Conservation (phyloP, 2,888 invertebrate genomes). For the Griposia aprilina region DNA sequence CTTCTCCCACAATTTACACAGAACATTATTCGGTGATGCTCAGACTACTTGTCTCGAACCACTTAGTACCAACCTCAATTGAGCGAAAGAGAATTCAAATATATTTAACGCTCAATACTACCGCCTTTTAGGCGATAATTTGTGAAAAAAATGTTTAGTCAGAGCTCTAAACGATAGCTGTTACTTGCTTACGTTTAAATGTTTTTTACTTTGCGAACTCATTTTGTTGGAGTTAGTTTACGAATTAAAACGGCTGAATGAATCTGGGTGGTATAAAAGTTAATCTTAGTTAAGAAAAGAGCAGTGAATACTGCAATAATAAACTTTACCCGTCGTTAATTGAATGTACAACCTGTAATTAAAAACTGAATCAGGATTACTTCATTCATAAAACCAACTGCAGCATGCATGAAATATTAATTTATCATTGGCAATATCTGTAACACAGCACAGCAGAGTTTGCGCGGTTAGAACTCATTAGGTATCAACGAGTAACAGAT, state of each 20-base stretch:
- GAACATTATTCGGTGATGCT: slow-evolving; percentile 78
- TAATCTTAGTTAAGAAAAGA: slow-evolving; percentile 1
- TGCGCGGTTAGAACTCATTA: slow-evolving; percentile 21
- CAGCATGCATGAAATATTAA: slow-evolving; percentile 4
- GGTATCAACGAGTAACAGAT: slow-evolving; percentile 3
- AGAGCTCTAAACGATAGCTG: slow-evolving; percentile 45
- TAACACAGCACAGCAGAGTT: neutral
- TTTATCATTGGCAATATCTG: slow-evolving; percentile 28
- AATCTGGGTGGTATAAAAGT: slow-evolving; percentile 19
- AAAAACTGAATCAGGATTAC: slow-evolving; percentile 10
- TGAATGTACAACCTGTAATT: slow-evolving; percentile 22
- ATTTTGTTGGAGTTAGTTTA: slow-evolving; percentile 36
- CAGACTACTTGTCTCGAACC: slow-evolving; percentile 78
- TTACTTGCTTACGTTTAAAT: slow-evolving; percentile 55
- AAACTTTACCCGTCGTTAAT: neutral
- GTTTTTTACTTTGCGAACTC: slow-evolving; percentile 46
- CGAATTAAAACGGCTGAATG: slow-evolving; percentile 22
- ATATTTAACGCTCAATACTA: slow-evolving; percentile 60
- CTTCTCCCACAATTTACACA: slow-evolving; percentile 76
- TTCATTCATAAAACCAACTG: slow-evolving; percentile 15
- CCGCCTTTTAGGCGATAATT: slow-evolving; percentile 55
- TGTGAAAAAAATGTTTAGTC: slow-evolving; percentile 52
- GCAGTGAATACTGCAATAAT: neutral
- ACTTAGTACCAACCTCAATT: slow-evolving; percentile 70
- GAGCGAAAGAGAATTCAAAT: slow-evolving; percentile 68